Percentiles rank a stretch among this genome's conserved stretches.
These are phyloP conservation scores for Polypterus senegalus DNA, from an alignment of 2,113 vertebrate species.

Conservation along the genomic window DNA sequence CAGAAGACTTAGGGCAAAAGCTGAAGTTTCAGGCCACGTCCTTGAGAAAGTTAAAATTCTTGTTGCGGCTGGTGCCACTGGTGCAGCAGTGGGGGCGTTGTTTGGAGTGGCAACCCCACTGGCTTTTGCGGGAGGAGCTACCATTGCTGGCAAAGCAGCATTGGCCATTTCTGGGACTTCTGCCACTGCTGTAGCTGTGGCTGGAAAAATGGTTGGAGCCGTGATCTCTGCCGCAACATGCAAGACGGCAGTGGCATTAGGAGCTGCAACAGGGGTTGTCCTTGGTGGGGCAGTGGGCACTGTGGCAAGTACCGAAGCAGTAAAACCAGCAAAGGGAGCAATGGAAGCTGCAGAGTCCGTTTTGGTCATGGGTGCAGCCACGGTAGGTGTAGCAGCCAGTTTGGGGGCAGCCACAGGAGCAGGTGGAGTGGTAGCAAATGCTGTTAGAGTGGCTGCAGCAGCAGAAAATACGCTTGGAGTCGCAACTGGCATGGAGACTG, in stretches of 20 bases:
- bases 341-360: conserved; percentile 40
- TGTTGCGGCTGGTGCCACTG: conserved; percentile 41
- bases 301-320: conserved; percentile 31
- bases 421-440: conserved; percentile 14
- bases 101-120: conserved; percentile 44
- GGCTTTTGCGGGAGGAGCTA: conserved; percentile 39
- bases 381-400: conserved; percentile 37
- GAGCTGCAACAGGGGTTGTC: conserved; percentile 39
- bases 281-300: conserved; percentile 41
- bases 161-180: conserved; percentile 15
- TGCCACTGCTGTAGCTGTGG: conserved; percentile 24
- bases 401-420: conserved; percentile 38
- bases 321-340: conserved; percentile 31
- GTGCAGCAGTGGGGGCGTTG: conserved; percentile 38
- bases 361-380: conserved; percentile 29
- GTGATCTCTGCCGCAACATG: conserved; percentile 35
- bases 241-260: conserved; percentile 35
- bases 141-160: conserved; percentile 30
- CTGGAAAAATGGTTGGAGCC: conserved; percentile 38
- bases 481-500: conserved; percentile 7
- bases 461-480: conserved; percentile 22
- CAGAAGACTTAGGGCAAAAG: conserved; percentile 27
- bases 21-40: conserved; percentile 37
- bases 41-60: conserved; percentile 38
- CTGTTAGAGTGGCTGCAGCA: conserved; percentile 29